Evolutionary conservation across 2,797 vertebrate genomes (phyloP).

Genomic region (Peromyscus aztecus): DNA sequence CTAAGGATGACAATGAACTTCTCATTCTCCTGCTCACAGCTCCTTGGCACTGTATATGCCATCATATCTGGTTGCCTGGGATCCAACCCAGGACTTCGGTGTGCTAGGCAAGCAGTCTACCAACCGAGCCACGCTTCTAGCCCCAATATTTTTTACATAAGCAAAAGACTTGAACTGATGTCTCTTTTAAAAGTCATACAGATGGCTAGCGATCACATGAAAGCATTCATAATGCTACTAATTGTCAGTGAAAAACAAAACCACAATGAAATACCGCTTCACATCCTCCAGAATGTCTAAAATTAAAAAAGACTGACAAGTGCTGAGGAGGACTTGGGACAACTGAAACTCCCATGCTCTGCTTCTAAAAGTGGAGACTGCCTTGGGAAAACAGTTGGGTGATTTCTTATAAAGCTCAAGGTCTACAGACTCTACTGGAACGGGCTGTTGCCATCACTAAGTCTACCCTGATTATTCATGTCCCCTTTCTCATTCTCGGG

Average conservation of each 20-base stretch:
- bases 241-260: conserved; percentile 57
- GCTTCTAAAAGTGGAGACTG: background rate
- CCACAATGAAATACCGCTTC: conserved; percentile 22
- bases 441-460: background rate
- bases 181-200: conserved; percentile 46
- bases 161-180: conserved; percentile 44
- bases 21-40: background rate
- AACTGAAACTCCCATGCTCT: background rate
- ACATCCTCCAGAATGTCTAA: conserved; percentile 62
- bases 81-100: background rate
- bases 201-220: conserved; percentile 41
- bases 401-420: background rate
- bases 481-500: background rate
- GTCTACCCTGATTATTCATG: background rate
- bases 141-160: conserved; percentile 17
- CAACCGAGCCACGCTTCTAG: background rate
- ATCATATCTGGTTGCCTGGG: background rate
- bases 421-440: background rate
- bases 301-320: conserved; percentile 64
- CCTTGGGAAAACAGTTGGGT: background rate
- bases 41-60: background rate
- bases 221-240: conserved; percentile 48
- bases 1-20: background rate
- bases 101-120: background rate
- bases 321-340: conserved; percentile 12